Conservation (phyloP, 2,888 invertebrate genomes). For the Amaurobius ferox region DNA sequence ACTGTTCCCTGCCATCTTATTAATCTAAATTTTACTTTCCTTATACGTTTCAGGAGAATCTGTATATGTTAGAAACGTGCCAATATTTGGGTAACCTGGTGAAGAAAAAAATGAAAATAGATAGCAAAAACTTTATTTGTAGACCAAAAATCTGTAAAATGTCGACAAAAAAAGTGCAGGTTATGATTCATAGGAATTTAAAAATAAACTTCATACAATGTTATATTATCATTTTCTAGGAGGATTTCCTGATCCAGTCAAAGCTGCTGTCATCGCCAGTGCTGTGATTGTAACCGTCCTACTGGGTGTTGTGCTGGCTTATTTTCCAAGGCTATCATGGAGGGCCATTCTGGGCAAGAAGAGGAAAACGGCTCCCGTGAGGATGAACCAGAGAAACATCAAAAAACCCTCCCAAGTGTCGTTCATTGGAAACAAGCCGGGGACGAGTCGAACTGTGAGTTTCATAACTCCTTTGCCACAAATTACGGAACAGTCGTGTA, state of each 20-base stretch:
- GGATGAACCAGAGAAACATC: constrained; percentile 7
- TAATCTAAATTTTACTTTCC: too few species aligned
- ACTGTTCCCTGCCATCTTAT: too few species aligned
- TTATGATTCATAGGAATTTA: too few species aligned
- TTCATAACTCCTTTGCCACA: constrained; percentile 54
- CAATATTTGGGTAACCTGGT: too few species aligned
- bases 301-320: constrained; percentile 57
- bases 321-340: constrained; percentile 42
- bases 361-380: not conserved
- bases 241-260: constrained; percentile 51
- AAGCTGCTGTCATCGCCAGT: constrained; percentile 59
- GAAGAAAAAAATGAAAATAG: too few species aligned
- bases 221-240: constrained; percentile 11
- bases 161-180: too few species aligned
- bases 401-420: not conserved
- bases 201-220: too few species aligned
- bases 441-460: constrained; percentile 41
- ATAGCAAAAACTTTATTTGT: too few species aligned
- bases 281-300: constrained; percentile 60
- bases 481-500: constrained; percentile 24
- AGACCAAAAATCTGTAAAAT: too few species aligned
- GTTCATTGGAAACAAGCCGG: not conserved
- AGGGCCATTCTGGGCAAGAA: constrained; percentile 22
- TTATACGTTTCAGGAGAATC: too few species aligned
- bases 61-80: too few species aligned